These are phyloP conservation scores for Lasioglossum albipes DNA, from an alignment of 1,140 invertebrate genomes.

Conservation along the genomic window DNA sequence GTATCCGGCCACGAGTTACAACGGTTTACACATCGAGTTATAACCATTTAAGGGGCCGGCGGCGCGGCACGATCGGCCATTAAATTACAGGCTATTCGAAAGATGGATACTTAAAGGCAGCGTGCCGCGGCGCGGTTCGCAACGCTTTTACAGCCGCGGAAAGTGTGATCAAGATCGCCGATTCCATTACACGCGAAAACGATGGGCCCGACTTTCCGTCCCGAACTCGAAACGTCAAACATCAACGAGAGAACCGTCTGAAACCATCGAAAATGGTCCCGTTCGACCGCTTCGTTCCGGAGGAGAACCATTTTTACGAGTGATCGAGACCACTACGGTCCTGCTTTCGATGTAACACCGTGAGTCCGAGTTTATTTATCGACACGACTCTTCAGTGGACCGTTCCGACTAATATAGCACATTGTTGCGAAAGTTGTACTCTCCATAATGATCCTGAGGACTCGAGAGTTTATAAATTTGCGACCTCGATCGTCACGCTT, in stretches of 20 bases:
- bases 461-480: background rate
- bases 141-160: conserved; percentile 33
- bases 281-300: conserved; percentile 25
- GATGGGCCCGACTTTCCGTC: background rate
- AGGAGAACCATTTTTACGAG: conserved; percentile 20
- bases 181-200: conserved; percentile 19
- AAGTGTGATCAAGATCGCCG: conserved; percentile 32
- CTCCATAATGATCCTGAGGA: background rate
- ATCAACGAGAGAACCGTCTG: background rate
- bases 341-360: background rate
- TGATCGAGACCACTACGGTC: background rate
- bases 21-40: conserved; percentile 27
- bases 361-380: conserved; percentile 7
- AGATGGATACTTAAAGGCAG: conserved; percentile 45
- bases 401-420: background rate
- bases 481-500: too few species aligned
- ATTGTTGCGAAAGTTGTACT: background rate
- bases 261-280: conserved; percentile 12
- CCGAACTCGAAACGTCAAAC: conserved; percentile 1
- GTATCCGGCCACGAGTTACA: conserved; percentile 42
- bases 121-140: conserved; percentile 8
- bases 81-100: conserved; percentile 42
- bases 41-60: conserved; percentile 40
- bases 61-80: conserved; percentile 21
- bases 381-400: background rate